Conservation (phyloP, 2,888 invertebrate species). For the Ophioninae sp. region DNA sequence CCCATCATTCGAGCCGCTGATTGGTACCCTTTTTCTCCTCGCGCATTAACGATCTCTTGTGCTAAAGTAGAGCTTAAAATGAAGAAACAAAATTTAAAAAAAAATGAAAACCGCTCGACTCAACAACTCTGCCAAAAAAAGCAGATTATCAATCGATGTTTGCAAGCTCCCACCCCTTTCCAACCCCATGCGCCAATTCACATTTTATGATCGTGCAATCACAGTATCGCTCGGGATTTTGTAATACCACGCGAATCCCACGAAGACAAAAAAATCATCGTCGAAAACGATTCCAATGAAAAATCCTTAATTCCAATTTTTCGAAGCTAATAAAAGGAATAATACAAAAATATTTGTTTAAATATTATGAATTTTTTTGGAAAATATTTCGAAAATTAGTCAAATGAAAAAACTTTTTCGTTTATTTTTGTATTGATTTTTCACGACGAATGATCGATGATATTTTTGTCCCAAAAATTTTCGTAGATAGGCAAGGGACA, state of each 20-base stretch:
- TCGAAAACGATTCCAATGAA: background rate
- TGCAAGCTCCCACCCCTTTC: background rate
- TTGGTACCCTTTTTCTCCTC: slow-evolving; percentile 23
- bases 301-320: background rate
- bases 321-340: background rate
- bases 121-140: slow-evolving; percentile 40
- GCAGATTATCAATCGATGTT: slow-evolving; percentile 55
- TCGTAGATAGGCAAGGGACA: slow-evolving; percentile 64
- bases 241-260: background rate
- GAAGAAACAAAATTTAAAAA: slow-evolving; percentile 50
- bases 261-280: background rate
- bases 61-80: slow-evolving; percentile 67
- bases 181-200: slow-evolving; percentile 17
- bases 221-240: slow-evolving; percentile 25
- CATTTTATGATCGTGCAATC: slow-evolving; percentile 45
- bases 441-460: slow-evolving; percentile 14
- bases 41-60: slow-evolving; percentile 52
- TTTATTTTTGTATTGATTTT: slow-evolving; percentile 6
- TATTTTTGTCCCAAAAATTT: slow-evolving; percentile 35
- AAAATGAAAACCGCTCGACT: slow-evolving; percentile 6
- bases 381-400: background rate
- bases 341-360: background rate
- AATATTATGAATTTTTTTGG: background rate
- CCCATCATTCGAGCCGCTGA: slow-evolving; percentile 39
- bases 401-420: slow-evolving; percentile 1